A percentile compares a stretch with the other conserved stretches of the same genome.
Evolutionary conservation across 30 jellyfish, hydroid and myxozoan genomes (phyloP).

Genomic region (Hydractinia symbiolongicarpus): DNA sequence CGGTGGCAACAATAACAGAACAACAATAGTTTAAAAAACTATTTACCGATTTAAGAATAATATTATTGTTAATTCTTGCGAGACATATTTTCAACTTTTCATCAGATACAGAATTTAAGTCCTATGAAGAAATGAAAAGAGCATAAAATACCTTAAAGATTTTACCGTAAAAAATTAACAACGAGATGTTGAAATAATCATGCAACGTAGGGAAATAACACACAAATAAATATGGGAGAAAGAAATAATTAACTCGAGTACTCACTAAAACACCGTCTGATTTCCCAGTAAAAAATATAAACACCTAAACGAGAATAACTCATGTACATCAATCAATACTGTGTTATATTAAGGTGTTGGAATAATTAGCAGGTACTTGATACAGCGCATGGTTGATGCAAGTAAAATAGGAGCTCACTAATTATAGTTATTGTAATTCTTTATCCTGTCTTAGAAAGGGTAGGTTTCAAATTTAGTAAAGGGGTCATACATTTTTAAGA

Average conservation of each 20-base stretch:
- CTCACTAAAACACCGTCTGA: constrained; percentile 23
- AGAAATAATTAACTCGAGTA: neutral
- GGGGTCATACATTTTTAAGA: too few species aligned
- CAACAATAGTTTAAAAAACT: neutral
- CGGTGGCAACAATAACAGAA: too few species aligned
- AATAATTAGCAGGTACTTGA: too few species aligned
- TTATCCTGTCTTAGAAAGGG: too few species aligned
- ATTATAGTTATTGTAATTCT: too few species aligned
- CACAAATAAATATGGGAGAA: neutral
- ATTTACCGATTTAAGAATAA: constrained; percentile 57
- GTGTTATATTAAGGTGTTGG: too few species aligned
- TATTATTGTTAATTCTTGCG: constrained; percentile 63
- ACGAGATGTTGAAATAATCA: neutral
- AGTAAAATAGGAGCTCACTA: too few species aligned
- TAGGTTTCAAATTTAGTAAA: too few species aligned
- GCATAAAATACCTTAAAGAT: neutral
- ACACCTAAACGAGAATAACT: neutral
- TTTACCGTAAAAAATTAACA: neutral
- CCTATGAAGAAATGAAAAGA: neutral
- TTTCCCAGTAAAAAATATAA: constrained; percentile 6
- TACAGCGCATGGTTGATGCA: too few species aligned
- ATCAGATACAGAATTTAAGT: constrained; percentile 32
- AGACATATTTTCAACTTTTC: constrained; percentile 53
- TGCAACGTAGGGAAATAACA: neutral
- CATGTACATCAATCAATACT: too few species aligned